Conservation (phyloP, 1,140 invertebrate species). For the Drosophila bocki region DNA sequence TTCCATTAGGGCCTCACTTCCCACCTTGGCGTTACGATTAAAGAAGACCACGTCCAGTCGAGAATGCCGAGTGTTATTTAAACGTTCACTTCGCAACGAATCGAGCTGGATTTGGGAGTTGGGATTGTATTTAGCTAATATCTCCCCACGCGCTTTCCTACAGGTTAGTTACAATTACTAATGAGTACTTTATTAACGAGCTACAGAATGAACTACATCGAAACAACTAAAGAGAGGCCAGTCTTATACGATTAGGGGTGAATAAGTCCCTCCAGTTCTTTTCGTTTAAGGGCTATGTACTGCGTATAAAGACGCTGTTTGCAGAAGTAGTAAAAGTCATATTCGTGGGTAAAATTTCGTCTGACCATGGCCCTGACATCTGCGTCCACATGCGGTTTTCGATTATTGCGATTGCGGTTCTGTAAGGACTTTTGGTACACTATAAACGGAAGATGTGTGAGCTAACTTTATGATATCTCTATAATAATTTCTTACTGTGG, state of each 20-base stretch:
- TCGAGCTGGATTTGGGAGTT: slow-evolving; percentile 18
- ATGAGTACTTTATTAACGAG: slow-evolving; percentile 87
- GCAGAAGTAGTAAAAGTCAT: slow-evolving; percentile 96
- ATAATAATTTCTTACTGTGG: slow-evolving; percentile 50
- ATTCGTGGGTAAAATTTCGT: slow-evolving; percentile 93
- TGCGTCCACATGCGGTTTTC: slow-evolving; percentile 88
- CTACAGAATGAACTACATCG: slow-evolving; percentile 23
- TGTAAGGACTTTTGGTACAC: slow-evolving; percentile 52
- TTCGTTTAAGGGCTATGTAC: slow-evolving; percentile 88
- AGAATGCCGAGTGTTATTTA: slow-evolving; percentile 92
- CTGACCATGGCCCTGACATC: slow-evolving; percentile 93
- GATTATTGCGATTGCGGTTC: slow-evolving; percentile 76
- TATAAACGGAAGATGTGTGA: slow-evolving; percentile 89
- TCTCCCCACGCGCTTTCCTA: slow-evolving; percentile 1
- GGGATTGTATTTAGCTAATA: background rate
- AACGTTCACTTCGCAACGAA: slow-evolving; percentile 74
- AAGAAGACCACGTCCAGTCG: slow-evolving; percentile 88
- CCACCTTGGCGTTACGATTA: slow-evolving; percentile 95
- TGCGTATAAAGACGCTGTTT: slow-evolving; percentile 93
- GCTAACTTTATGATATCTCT: background rate
- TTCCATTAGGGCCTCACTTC: slow-evolving; percentile 94
- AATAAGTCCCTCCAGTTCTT: slow-evolving; percentile 33
- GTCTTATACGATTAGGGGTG: slow-evolving; percentile 13
- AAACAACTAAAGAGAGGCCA: slow-evolving; percentile 24
- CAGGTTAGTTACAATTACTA: slow-evolving; percentile 50